Evolutionary conservation across 2,888 invertebrate genomes (phyloP).

Genomic region (Noctua comes): DNA sequence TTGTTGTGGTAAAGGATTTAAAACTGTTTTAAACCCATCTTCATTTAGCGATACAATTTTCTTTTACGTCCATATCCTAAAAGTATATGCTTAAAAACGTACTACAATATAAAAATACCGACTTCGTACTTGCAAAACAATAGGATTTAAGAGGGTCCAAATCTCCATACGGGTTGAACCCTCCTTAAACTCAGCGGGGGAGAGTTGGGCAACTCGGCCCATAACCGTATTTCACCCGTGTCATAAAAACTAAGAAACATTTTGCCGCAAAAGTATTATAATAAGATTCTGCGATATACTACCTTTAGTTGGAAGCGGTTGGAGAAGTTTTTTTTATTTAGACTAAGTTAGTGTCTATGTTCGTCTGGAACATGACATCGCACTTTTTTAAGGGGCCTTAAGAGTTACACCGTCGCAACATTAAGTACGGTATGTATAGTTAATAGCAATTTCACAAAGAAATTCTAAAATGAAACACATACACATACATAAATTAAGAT

Average conservation of each 20-base stretch:
- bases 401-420: too few relatives aligned
- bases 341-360: not conserved
- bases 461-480: not conserved
- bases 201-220: conserved; percentile 76
- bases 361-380: too few relatives aligned
- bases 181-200: conserved; percentile 71
- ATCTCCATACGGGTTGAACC: conserved; percentile 80
- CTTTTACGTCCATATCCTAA: not conserved
- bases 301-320: conserved; percentile 23
- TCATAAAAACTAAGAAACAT: conserved; percentile 87
- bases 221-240: conserved; percentile 85
- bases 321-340: conserved; percentile 28
- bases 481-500: not conserved
- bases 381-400: not conserved
- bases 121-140: conserved; percentile 72
- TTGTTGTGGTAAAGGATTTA: not conserved
- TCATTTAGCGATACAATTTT: not conserved
- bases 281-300: conserved; percentile 71
- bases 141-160: conserved; percentile 81
- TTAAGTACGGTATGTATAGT: not conserved
- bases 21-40: not conserved
- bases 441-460: not conserved
- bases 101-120: conserved; percentile 54
- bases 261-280: conserved; percentile 81
- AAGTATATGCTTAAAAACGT: conserved; percentile 33